Base-by-base conservation (phyloP, 2,888 invertebrate species). In the Microctonus aethiopoides region DNA sequence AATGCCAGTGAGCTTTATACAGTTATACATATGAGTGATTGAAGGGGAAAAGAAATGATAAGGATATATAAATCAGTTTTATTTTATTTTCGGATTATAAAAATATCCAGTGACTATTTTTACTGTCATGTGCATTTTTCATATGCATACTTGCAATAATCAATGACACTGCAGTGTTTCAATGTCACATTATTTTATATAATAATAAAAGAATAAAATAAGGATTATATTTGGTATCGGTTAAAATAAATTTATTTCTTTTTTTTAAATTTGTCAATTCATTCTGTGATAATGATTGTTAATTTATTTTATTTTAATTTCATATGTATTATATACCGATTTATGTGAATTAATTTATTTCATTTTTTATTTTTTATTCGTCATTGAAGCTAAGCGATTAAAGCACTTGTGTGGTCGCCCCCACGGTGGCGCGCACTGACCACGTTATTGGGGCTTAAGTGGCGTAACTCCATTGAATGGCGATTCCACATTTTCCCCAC, bases 381-480 rank as follows among this genome's bases (percentile, higher is more conserved):
- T 36, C 13, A 16, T 26, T 32, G 7, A 11, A 29, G 51, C 29
- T 32, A 20, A 39, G 52, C 69, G 64, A 74, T 74, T 72, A 71
- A 68, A 70, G 67, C 64, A 46, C 57, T 54, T 46, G 46, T 52
- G 39, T 10, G 22, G 41, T 54, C 54, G 36, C 54, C 65, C 34
- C 16, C 24, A 57, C 54, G 39, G 64, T 66, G 32, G 56, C 67
- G 72, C 75, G 76, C 75, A 77, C 77, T 79, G 81, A 78, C 79
- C 81, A 80, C 78, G 80, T 82, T 83, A 84, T 81, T 78, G 80
- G 71, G 74, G 79, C 74, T 82, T 80, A 82, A 81, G 79, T 80
- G 81, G 78, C 79, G 80, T 79, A 81, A 84, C 80, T 79, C 81
- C 79, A 83, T 83, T 80, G 81, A 81, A 78, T 76, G 76, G 76